Evolutionary conservation across 2,113 vertebrate species (phyloP), one percentile per base, ranked within the genome.

Genomic region (Pluvialis apricaria): DNA sequence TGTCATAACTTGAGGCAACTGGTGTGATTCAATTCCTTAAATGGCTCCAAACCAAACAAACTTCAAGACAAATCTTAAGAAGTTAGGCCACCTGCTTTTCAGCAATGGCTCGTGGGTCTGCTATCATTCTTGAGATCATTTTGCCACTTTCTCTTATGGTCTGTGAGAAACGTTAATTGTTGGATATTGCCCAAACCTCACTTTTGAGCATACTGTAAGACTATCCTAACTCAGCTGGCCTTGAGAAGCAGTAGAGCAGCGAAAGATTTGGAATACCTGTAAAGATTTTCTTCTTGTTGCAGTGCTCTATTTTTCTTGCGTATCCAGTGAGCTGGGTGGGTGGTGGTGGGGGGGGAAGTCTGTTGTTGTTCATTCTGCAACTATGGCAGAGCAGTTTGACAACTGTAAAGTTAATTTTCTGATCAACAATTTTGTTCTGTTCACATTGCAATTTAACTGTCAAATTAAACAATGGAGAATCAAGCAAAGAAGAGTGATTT

Each of bases 371-470:
- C 31, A 38, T 71, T 76, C 81, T 87, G 22, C 20, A 90, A 20
- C 42, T 89, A n/a, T 28, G 32, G 54, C 96, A 76, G 32, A 95
- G 64, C 8, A 73, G 82, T 85, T 68, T 87, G 73, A 87, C 91
- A 90, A 90, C 69, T 45, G n/a, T n/a, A 31, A 91, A 62, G 32
- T 40, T 58, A 64, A 64, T 92, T 88, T 90, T 64, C 66, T 68
- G 57, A 88, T 94, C 66, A 79, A 10, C 12, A 26, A 28, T 78
- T 90, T 88, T 80, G 7, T 76, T 92, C 62, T 80, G 29, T 6
- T 94, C 92, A 92, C 65, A 49, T 65, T 82, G 29, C 62, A 79
- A 88, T 90, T 90, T 86, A 88, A 69, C 44, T 95, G 83, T 80
- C 82, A 95, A 86, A 68, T 82, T 85, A 92, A 88, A 92, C 38